Conservation (phyloP, 2,888 invertebrate genomes). For the Sarcophaga carnaria region DNA sequence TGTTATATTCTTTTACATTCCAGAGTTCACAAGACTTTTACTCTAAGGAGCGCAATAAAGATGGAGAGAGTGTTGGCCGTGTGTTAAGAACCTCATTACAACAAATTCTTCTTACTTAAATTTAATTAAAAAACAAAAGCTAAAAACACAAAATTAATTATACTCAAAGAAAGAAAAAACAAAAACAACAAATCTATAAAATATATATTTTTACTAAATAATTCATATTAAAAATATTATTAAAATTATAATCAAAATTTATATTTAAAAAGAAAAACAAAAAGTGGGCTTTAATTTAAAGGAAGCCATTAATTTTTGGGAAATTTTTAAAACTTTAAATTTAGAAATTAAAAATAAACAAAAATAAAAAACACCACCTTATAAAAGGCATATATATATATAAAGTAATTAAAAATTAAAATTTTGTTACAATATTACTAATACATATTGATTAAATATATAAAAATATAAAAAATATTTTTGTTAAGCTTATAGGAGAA, state of each 20-base stretch:
- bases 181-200: conserved; percentile 21
- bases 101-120: conserved; percentile 54
- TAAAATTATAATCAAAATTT: conserved; percentile 60
- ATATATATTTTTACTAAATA: conserved; percentile 59
- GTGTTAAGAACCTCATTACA: conserved; percentile 55
- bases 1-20: conserved; percentile 51
- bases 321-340: conserved; percentile 53
- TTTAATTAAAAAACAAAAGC: conserved; percentile 16
- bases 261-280: conserved; percentile 41
- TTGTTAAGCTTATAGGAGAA: conserved; percentile 68
- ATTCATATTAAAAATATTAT: conserved; percentile 27
- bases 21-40: conserved; percentile 80
- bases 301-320: conserved; percentile 51
- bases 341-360: background rate
- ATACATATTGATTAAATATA: conserved; percentile 35
- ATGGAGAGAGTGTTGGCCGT: conserved; percentile 31
- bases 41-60: conserved; percentile 74
- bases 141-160: conserved; percentile 53
- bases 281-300: conserved; percentile 50
- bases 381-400: conserved; percentile 58
- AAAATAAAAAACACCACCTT: conserved; percentile 64
- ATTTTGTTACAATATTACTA: conserved; percentile 53
- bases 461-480: conserved; percentile 60
- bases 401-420: conserved; percentile 31
- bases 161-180: conserved; percentile 47